A percentile compares a stretch with the other conserved stretches of the same genome.
phyloP scores from a whole-genome alignment of 35 echinoderm and acorn worm species.

The Stichopus chloronotus region DNA sequence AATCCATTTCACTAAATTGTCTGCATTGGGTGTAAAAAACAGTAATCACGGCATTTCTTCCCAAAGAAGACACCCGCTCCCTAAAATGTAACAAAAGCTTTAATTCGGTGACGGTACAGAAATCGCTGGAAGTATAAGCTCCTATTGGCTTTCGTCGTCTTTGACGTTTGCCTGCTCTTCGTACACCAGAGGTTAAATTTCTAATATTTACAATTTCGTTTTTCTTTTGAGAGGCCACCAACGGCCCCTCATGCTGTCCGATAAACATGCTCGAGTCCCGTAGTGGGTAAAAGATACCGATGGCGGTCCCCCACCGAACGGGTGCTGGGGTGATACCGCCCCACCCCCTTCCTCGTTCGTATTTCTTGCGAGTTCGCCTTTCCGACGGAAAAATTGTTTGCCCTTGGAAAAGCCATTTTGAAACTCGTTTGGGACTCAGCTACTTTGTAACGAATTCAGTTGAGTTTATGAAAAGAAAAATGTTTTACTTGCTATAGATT shows the following conservation, averaged over 20 bases:
- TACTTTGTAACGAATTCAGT: too few species aligned
- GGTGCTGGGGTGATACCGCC: not conserved
- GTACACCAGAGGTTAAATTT: not conserved
- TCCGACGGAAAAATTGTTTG: not conserved
- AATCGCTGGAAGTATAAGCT: constrained; percentile 9
- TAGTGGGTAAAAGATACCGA: not conserved
- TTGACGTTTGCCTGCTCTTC: not conserved
- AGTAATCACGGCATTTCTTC: constrained; percentile 19
- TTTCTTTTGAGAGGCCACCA: not conserved
- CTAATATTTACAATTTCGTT: not conserved
- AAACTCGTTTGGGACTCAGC: not conserved
- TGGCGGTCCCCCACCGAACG: not conserved
- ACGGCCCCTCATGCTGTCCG: not conserved
- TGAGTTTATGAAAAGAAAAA: too few species aligned
- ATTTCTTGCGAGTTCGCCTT: not conserved
- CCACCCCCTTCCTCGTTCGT: not conserved
- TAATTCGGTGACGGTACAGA: not conserved
- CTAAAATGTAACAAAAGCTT: not conserved
- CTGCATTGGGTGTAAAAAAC: constrained; percentile 32
- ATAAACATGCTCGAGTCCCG: not conserved
- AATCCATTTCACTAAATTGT: constrained; percentile 56
- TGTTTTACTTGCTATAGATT: too few species aligned
- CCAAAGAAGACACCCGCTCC: not conserved
- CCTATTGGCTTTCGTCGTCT: not conserved
- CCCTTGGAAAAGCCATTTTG: not conserved